Conservation (phyloP, 2,797 vertebrate genomes). For the Serranus cabrilla region DNA sequence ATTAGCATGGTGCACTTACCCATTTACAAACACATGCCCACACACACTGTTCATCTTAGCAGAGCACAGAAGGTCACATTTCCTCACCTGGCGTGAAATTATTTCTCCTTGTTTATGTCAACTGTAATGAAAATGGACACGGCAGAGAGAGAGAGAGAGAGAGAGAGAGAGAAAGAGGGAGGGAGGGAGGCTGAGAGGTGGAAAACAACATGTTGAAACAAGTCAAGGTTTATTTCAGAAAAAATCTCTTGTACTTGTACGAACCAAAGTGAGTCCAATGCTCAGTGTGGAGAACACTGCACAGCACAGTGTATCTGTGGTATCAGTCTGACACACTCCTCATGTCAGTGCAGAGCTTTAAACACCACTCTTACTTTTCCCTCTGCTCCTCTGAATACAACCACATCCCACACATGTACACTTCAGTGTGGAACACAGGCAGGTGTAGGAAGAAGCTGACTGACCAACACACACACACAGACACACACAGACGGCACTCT, state of each 20-base stretch:
- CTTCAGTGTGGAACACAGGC: constrained; percentile 57
- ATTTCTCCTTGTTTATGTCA: constrained; percentile 58
- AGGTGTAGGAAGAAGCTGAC: constrained; percentile 63
- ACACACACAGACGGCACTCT: constrained; percentile 22
- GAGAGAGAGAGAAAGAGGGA: not conserved
- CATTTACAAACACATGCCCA: constrained; percentile 1
- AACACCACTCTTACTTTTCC: constrained; percentile 48
- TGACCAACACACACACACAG: constrained; percentile 49
- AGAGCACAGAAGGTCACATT: constrained; percentile 54
- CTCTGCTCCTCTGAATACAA: constrained; percentile 51
- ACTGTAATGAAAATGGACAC: constrained; percentile 60
- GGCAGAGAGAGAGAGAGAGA: constrained; percentile 12
- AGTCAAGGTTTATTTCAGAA: constrained; percentile 57
- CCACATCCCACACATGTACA: constrained; percentile 65
- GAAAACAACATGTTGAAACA: constrained; percentile 42
- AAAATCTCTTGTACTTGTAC: constrained; percentile 53
- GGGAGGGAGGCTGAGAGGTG: constrained; percentile 1
- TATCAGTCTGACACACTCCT: constrained; percentile 67
- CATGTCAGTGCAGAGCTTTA: constrained; percentile 66
- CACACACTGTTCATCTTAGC: constrained; percentile 32
- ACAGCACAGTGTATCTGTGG: constrained; percentile 45
- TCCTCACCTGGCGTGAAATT: constrained; percentile 63
- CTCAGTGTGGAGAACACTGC: constrained; percentile 41
- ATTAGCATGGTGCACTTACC: constrained; percentile 15
- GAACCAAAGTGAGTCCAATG: constrained; percentile 47